Conservation (phyloP, 2,888 invertebrate genomes). For the Agriopis leucophaearia region DNA sequence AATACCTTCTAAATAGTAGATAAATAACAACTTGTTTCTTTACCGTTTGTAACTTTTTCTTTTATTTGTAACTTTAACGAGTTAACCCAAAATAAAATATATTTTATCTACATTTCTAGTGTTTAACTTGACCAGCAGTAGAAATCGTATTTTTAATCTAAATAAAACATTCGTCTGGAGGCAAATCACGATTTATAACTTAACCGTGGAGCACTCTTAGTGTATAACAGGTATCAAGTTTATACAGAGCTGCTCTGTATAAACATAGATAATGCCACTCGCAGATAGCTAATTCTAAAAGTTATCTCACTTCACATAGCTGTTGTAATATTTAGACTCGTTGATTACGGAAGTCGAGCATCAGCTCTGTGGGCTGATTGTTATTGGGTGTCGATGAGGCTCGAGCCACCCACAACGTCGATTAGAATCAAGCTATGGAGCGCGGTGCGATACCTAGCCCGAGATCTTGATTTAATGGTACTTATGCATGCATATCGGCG, state of each 20-base stretch:
- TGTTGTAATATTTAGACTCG: slow-evolving; percentile 15
- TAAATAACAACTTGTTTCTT: not conserved
- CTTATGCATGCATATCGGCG: slow-evolving; percentile 19
- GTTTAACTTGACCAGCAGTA: too few species aligned
- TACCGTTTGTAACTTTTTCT: not conserved
- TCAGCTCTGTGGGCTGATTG: slow-evolving; percentile 56
- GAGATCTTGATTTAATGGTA: slow-evolving; percentile 34
- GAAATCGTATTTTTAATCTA: too few species aligned
- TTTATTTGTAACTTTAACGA: too few species aligned
- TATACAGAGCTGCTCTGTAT: not conserved
- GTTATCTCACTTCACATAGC: slow-evolving; percentile 18
- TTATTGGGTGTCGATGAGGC: slow-evolving; percentile 66
- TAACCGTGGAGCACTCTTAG: too few species aligned
- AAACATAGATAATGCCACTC: too few species aligned
- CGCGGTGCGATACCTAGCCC: slow-evolving; percentile 15
- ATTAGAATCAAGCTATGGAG: slow-evolving; percentile 69
- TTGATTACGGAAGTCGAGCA: slow-evolving; percentile 31
- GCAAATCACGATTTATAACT: too few species aligned
- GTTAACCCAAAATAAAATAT: too few species aligned
- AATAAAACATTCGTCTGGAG: too few species aligned
- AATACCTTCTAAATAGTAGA: too few species aligned
- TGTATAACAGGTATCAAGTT: too few species aligned
- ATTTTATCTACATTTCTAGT: too few species aligned
- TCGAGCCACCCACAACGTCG: slow-evolving; percentile 60
- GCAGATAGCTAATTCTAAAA: slow-evolving; percentile 9